Conservation (phyloP, 2,113 vertebrate genomes). For the Cervus canadensis region DNA sequence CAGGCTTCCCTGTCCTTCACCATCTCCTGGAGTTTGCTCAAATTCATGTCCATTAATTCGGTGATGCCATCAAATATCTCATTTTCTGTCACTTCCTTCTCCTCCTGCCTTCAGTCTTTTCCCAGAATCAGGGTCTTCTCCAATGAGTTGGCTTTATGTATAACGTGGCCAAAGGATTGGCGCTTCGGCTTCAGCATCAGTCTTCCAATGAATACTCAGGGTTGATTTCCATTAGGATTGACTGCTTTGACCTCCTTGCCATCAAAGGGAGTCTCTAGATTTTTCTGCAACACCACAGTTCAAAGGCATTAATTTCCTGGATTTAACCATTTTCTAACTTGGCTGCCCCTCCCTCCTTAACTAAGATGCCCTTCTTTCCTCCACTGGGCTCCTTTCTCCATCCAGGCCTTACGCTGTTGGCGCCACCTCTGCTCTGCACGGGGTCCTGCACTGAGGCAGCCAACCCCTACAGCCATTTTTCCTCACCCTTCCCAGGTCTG, state of each 20-base stretch:
- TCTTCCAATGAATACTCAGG: not conserved
- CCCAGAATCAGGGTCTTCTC: not conserved
- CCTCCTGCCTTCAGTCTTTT: not conserved
- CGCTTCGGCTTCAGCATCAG: not conserved
- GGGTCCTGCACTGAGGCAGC: not conserved
- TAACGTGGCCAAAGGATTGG: not conserved
- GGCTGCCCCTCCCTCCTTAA: not conserved
- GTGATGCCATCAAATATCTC: not conserved
- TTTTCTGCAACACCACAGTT: not conserved
- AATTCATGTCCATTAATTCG: not conserved
- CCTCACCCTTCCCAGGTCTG: not conserved
- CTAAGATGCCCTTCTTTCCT: not conserved
- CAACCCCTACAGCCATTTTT: not conserved
- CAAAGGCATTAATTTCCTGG: not conserved
- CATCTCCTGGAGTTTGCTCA: not conserved
- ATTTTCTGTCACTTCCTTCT: not conserved
- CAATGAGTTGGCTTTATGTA: fast-evolving
- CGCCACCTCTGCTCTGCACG: no score
- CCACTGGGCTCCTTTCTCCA: not conserved
- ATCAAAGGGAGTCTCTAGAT: not conserved
- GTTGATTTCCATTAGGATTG: not conserved
- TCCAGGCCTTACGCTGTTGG: fast-evolving
- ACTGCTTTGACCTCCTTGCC: not conserved
- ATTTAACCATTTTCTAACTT: not conserved
- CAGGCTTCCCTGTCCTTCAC: not conserved